Base-by-base conservation (phyloP, 2,888 invertebrate species). In the Monopis laevigella region DNA sequence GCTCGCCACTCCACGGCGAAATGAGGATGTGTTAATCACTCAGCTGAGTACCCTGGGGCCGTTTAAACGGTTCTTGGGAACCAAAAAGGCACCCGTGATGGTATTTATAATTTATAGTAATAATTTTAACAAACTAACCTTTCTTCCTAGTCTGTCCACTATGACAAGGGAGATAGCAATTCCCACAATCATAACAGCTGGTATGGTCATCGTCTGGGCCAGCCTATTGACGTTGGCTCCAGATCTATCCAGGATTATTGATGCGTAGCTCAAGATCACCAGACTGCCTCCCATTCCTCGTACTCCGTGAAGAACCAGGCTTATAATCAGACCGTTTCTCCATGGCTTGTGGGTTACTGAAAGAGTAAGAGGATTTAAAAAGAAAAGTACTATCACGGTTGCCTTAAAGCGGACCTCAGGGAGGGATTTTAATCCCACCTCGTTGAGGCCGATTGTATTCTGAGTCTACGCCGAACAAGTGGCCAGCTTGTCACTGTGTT, bases 211-310 rank as follows among this genome's bases (percentile, higher is more conserved):
- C 3, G 36, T 36, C 12, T 36, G 36, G 4, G 11, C 36, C 19
- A 36, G 10, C 14, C 3, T 19, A 2, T 36, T 21, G 19, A 21
- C 21, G 3, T 12, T 21, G 2, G 16, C 36, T 6, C 21, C 21
- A 11, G 36, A 36, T 21, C 13, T 17, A 3, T 36, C 36, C 19
- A 36, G 21, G 2, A 36, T 19, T 8, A 36, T 16, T n/a, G 36
- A 11, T 2, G 36, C 36, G 13, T 36, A 36, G 2, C 14, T 16
- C 12, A 36, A 21, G 2, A 36, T 36, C 3, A 36, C 36, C 12
- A 36, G 21, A 21, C 36, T 36, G 7, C 36, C 36, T 2, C 36
- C 36, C 36, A 36, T 36, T 19, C 36, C 36, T 2, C 36, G 19
- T 2, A 36, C 36, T 4, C 36, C 36, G 36, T 36, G 36, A n/a